A percentile compares a stretch with the other conserved stretches of the same genome.
phyloP scores from a whole-genome alignment of 2,113 vertebrate genomes.

The Austrofundulus limnaeus region DNA sequence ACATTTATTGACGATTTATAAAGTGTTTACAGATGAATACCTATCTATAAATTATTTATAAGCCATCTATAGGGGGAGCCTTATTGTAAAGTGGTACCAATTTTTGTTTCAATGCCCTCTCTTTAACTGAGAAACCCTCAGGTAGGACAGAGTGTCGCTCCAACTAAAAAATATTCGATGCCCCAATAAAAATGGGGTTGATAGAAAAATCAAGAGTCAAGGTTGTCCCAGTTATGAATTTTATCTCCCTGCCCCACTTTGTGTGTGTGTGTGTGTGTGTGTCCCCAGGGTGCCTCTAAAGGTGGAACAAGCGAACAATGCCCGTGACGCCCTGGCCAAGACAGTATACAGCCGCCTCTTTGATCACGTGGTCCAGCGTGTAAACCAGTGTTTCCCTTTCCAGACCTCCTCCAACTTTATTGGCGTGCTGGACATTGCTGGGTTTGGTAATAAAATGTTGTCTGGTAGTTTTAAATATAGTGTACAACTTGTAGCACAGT shows the following conservation, averaged over 20 bases:
- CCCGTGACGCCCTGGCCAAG: slow-evolving; percentile 95
- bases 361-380: slow-evolving; percentile 95
- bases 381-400: slow-evolving; percentile 97
- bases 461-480: neutral
- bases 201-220: slow-evolving; percentile 11
- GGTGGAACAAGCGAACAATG: slow-evolving; percentile 97
- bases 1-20: too few species aligned
- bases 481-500: neutral
- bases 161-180: slow-evolving; percentile 7
- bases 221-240: slow-evolving; percentile 54
- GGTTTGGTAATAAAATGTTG: slow-evolving; percentile 85
- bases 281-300: slow-evolving; percentile 91
- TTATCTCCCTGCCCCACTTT: slow-evolving; percentile 50
- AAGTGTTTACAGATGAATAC: too few species aligned
- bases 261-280: slow-evolving; percentile 15
- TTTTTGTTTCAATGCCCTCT: slow-evolving; percentile 36
- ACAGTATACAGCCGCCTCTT: slow-evolving; percentile 96
- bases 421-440: slow-evolving; percentile 97
- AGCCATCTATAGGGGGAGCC: too few species aligned
- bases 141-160: neutral
- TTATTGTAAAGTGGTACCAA: too few species aligned
- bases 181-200: slow-evolving; percentile 30
- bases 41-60: too few species aligned
- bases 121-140: slow-evolving; percentile 11
- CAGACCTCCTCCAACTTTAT: slow-evolving; percentile 92